Evolutionary conservation across 2,797 vertebrate genomes (phyloP), one percentile per base, ranked within the genome.

Genomic region (Phoebastria nigripes): DNA sequence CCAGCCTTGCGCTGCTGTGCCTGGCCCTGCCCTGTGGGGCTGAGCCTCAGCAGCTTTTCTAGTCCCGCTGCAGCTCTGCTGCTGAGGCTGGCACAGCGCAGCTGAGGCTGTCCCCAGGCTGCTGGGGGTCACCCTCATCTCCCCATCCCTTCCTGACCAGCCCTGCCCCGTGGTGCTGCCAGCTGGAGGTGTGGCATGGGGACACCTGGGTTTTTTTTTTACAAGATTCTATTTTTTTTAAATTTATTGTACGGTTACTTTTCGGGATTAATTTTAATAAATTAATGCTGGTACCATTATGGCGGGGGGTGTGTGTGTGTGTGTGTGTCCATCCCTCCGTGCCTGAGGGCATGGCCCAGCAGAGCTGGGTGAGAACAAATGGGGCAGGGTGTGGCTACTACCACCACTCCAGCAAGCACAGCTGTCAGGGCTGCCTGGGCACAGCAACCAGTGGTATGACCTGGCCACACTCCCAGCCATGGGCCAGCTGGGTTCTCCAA

Each of bases 191-290:
- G 81, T 62, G 89, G 87, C 89, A 59, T 59, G 51, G 80, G 72
- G 82, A 72, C 78, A 73, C 59, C 54, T 78, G 82, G 73, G 15
- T 44, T 95, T 95, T 96, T 96, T 96, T 97, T 97, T 96, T 95
- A 97, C 94, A 97, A 97, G 95, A 97, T 97, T 97, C 91, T 97
- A 97, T 97, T 97, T 97, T 97, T 97, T 96, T 97, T 97, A 97
- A 97, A 95, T 91, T 97, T 97, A 97, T 97, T 97, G 96, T 97
- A 97, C 46, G 93, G 96, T 97, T 97, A 96, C 96, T 96, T 97
- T 95, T 97, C 71, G 70, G 97, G 95, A 97, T 97, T 97, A 95
- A 97, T 97, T 97, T 97, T 97, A 97, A 97, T 97, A 97, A 97
- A 97, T 97, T 97, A 97, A 97, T 95, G 96, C 96, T 97, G 96